Conservation (phyloP, 2,113 vertebrate species). For the Smithornis capensis region DNA sequence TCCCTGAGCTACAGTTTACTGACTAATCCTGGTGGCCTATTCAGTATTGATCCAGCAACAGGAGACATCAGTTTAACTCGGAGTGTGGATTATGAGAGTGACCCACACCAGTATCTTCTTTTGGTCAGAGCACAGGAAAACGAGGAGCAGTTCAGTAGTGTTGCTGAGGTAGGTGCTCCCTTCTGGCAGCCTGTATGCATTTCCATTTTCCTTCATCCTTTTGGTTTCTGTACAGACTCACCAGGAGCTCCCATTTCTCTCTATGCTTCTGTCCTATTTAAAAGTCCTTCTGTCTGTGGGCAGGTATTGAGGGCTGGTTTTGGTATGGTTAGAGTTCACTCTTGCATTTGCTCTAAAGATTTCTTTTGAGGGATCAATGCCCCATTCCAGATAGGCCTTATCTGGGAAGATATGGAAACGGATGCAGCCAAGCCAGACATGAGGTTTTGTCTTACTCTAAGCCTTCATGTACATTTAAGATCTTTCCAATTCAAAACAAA, state of each 20-base stretch:
- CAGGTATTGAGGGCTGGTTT: neutral
- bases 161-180: conserved; percentile 76
- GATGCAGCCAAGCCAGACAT: neutral
- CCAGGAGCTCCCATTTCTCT: neutral
- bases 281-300: neutral
- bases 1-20: conserved; percentile 84
- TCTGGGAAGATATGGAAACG: neutral
- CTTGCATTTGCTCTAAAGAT: neutral
- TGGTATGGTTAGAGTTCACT: neutral
- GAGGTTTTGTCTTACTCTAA: neutral
- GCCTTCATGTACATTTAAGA: neutral
- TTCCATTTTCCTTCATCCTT: neutral
- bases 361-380: neutral
- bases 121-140: conserved; percentile 81
- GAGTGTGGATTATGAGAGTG: conserved; percentile 83
- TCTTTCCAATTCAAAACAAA: neutral
- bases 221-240: neutral
- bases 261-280: neutral
- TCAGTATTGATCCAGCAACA: conserved; percentile 76
- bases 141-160: conserved; percentile 77
- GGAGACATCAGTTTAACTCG: conserved; percentile 82
- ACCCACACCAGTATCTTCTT: conserved; percentile 82
- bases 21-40: conserved; percentile 85
- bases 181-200: neutral
- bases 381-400: neutral